phyloP scores from a whole-genome alignment of 2,797 vertebrate species.

The Silurus lanzhouensis region DNA sequence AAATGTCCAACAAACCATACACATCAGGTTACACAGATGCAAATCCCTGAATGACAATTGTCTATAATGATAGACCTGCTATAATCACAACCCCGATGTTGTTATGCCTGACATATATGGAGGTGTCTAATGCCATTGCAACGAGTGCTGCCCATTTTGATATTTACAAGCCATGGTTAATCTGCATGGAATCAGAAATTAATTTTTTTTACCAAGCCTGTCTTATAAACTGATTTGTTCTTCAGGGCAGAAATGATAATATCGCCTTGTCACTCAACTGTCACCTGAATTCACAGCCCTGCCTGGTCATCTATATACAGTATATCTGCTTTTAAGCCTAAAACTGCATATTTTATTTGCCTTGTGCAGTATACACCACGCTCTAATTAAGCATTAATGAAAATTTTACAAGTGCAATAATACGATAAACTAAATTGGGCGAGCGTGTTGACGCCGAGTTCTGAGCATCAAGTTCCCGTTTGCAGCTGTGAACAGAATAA shows the following conservation, averaged over 20 bases:
- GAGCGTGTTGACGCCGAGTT: conserved; percentile 36
- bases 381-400: conserved; percentile 62
- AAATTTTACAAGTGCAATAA: conserved; percentile 54
- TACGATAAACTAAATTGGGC: conserved; percentile 47
- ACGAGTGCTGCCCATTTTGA: not conserved
- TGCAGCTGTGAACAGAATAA: conserved; percentile 65
- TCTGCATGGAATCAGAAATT: too few relatives aligned
- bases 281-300: not conserved
- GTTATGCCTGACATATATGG: not conserved
- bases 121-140: not conserved
- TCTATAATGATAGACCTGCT: conserved; percentile 12
- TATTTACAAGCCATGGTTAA: not conserved
- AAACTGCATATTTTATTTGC: conserved; percentile 50
- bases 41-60: not conserved
- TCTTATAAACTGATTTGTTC: not conserved
- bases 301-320: not conserved
- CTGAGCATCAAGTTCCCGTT: conserved; percentile 30
- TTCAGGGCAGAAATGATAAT: not conserved
- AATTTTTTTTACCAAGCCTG: not conserved
- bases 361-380: conserved; percentile 43
- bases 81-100: conserved; percentile 6
- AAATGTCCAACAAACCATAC: not conserved
- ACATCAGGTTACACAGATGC: not conserved
- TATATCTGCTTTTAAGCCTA: conserved; percentile 56
- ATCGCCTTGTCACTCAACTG: not conserved